Percentiles rank a stretch among this genome's conserved stretches.
Evolutionary conservation across 1,140 invertebrate genomes (phyloP).

Genomic region (Leptopilina clavipes): DNA sequence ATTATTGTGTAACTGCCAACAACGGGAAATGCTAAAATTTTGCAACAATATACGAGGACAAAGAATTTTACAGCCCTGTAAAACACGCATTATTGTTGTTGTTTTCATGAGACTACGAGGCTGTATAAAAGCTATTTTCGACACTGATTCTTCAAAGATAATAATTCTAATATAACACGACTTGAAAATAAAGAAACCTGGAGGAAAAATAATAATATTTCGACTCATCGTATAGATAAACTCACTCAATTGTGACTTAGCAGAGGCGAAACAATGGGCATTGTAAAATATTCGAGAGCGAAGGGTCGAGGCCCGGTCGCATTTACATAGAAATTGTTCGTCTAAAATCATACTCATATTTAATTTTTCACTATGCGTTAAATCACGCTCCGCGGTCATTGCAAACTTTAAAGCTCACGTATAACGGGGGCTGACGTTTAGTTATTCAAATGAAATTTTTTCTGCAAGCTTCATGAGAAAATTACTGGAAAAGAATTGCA

Average conservation of each 20-base stretch:
- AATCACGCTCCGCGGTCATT: slow-evolving; percentile 45
- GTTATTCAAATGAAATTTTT: slow-evolving; percentile 47
- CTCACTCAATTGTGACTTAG: slow-evolving; percentile 35
- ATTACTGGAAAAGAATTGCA: slow-evolving; percentile 28
- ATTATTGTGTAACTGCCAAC: background rate
- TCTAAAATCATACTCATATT: slow-evolving; percentile 48
- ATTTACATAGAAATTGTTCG: slow-evolving; percentile 49
- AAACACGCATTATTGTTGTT: background rate
- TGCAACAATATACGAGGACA: slow-evolving; percentile 41
- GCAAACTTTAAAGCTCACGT: slow-evolving; percentile 39
- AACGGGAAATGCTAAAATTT: slow-evolving; percentile 49
- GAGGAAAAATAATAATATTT: no score
- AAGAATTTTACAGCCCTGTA: background rate
- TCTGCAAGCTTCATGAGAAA: slow-evolving; percentile 12
- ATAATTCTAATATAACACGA: background rate
- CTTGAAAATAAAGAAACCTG: background rate
- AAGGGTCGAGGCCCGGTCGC: slow-evolving; percentile 39
- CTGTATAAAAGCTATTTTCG: background rate
- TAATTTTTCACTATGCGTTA: slow-evolving; percentile 44
- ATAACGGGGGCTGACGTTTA: slow-evolving; percentile 45
- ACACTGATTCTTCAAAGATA: background rate
- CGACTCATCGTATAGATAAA: background rate
- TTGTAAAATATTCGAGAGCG: slow-evolving; percentile 46
- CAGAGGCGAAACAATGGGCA: slow-evolving; percentile 42
- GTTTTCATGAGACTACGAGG: background rate